These are phyloP conservation scores for Embidobia sp. DNA, from an alignment of 2,888 invertebrate genomes.

Conservation along the genomic window DNA sequence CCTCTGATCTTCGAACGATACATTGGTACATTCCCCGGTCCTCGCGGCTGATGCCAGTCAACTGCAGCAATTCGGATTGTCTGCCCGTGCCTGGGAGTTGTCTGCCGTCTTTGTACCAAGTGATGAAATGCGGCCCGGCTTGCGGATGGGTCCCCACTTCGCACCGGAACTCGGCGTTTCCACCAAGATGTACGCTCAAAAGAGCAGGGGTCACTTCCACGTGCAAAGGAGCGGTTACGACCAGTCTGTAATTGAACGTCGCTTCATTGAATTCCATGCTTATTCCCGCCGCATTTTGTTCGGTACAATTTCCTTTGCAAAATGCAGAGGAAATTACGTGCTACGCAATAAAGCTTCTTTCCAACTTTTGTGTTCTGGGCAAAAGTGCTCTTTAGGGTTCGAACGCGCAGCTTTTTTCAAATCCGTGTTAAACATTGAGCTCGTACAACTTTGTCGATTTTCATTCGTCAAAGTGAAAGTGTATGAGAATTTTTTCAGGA, in stretches of 20 bases:
- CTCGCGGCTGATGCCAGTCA: slow-evolving; percentile 87
- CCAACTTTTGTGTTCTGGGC: no score
- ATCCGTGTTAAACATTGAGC: no score
- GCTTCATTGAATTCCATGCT: slow-evolving; percentile 12
- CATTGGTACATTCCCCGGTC: slow-evolving; percentile 91
- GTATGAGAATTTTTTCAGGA: no score
- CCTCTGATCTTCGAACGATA: slow-evolving; percentile 87
- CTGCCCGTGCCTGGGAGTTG: slow-evolving; percentile 86
- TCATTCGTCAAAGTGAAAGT: no score
- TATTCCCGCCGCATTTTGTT: neutral
- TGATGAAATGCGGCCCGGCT: slow-evolving; percentile 83
- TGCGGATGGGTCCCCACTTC: slow-evolving; percentile 80
- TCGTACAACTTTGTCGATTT: no score
- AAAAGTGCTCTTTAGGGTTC: no score
- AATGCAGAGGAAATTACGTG: no score
- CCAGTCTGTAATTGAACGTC: slow-evolving; percentile 79
- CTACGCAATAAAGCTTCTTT: no score
- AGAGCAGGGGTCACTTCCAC: slow-evolving; percentile 86
- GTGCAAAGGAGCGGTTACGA: slow-evolving; percentile 86
- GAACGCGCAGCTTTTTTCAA: no score
- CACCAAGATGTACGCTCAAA: slow-evolving; percentile 88
- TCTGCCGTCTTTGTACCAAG: slow-evolving; percentile 87
- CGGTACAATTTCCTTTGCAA: no score
- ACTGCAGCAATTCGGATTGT: slow-evolving; percentile 85
- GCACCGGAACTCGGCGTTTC: slow-evolving; percentile 87